Conservation (phyloP, 1,140 invertebrate genomes). For the Cydia amplana region DNA sequence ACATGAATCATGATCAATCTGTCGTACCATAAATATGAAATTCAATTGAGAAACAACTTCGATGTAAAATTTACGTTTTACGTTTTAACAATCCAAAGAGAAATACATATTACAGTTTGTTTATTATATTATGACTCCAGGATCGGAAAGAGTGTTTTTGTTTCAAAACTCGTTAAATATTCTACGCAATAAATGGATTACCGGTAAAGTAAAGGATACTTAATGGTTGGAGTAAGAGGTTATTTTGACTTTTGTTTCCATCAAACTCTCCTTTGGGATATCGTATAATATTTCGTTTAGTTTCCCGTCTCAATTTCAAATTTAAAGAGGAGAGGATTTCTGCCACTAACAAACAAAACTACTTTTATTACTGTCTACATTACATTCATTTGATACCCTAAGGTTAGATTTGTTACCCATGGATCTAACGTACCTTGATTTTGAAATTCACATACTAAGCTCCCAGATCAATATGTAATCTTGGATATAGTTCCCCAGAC, state of each 20-base stretch:
- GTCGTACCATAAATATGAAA: too few species aligned
- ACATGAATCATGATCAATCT: too few species aligned
- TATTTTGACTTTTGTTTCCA: neutral
- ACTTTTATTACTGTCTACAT: neutral
- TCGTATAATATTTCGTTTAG: neutral
- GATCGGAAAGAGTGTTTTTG: neutral
- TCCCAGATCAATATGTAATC: too few species aligned
- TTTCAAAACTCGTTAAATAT: constrained; percentile 22
- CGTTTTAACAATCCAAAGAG: neutral
- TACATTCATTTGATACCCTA: too few species aligned
- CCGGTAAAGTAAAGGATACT: neutral
- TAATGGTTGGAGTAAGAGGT: neutral
- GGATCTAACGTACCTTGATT: too few species aligned
- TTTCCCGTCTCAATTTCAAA: neutral
- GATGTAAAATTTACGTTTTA: neutral
- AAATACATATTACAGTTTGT: constrained; percentile 3
- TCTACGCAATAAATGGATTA: constrained; percentile 3
- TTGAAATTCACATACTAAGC: too few species aligned
- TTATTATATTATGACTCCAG: neutral
- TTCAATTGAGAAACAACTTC: neutral
- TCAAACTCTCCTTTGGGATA: neutral
- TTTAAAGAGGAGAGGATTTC: too few species aligned
- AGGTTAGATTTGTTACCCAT: too few species aligned
- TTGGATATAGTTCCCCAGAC: neutral
- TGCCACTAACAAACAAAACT: too few species aligned